Evolutionary conservation across 2,888 invertebrate species (phyloP), one percentile per base, ranked within the genome.

Genomic region (Caenorhabditis sp.): DNA sequence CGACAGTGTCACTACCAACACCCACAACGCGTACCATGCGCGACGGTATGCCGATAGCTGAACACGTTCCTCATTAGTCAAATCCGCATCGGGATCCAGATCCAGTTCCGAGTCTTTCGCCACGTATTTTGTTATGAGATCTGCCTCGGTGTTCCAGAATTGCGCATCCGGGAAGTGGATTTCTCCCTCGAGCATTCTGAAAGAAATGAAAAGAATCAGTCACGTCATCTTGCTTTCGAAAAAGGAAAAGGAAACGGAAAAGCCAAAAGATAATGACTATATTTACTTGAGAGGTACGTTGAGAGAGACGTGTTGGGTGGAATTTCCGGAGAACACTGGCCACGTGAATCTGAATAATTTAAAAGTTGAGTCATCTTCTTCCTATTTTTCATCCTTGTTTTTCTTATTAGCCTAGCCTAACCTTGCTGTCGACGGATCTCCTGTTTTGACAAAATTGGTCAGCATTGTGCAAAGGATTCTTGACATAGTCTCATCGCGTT

Each of bases 11-110:
- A 87, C 83, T 18, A 88, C 92, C 85, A 92, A 84, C 20, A 89
- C 81, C 92, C 91, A 92, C 8, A 92, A 80, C 0, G 90, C 92
- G 78, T 84, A 88, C 90, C 90, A 91, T 0, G 91, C 89, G 8
- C 91, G 87, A 13, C 88, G 82, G 74, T 90, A 90, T 5, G 91
- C 91, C 15, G 85, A 86, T 18, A 90, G 71, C 83, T 88, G 89
- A 2, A 88, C 88, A 71, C 90, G 78, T 51, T 90, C 90, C 56
- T 90, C 90, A 61, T 87, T 88, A 9, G 88, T 88, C 28, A 88
- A 70, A 56, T 84, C 87, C n/a, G 86, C 83, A 26, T 83, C 85
- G 1, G 87, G 88, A 70, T 86, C 86, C n/a, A 85, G 72, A 20
- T 78, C 76, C 20, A 68, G 64, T 47, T 84, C 86, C 2, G 64